Percentiles rank a stretch among this genome's conserved stretches.
phyloP scores from a whole-genome alignment of 1,140 invertebrate species.

The Macrobrachium rosenbergii region DNA sequence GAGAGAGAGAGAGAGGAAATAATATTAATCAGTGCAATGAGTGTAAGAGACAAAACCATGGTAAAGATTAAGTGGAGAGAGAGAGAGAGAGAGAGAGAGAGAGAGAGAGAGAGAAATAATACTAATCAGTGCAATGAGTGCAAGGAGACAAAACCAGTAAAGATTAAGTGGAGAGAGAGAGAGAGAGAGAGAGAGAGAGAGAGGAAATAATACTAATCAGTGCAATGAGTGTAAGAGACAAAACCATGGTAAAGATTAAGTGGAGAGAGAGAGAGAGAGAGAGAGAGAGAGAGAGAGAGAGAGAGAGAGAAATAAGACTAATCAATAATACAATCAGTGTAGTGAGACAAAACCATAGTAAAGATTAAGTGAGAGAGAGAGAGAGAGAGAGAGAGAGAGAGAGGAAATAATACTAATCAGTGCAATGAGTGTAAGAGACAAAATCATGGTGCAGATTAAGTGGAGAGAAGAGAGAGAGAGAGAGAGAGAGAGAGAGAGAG shows the following conservation, averaged over 20 bases:
- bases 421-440: neutral
- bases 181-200: conserved; percentile 22
- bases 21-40: neutral
- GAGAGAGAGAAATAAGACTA: neutral
- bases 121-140: neutral
- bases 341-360: neutral
- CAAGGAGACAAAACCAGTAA: neutral
- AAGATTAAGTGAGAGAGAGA: neutral
- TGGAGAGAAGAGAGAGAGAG: conserved; percentile 12
- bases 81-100: conserved; percentile 38
- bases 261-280: conserved; percentile 17
- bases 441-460: neutral
- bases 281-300: conserved; percentile 5
- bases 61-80: neutral
- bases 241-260: neutral
- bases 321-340: too few relatives aligned
- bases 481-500: conserved; percentile 23
- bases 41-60: neutral
- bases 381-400: neutral
- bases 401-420: neutral
- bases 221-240: neutral
- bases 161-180: neutral
- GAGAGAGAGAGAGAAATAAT: neutral
- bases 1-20: neutral
- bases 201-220: neutral